Conservation (phyloP, 2,113 vertebrate species). For the Scytalopus superciliaris region DNA sequence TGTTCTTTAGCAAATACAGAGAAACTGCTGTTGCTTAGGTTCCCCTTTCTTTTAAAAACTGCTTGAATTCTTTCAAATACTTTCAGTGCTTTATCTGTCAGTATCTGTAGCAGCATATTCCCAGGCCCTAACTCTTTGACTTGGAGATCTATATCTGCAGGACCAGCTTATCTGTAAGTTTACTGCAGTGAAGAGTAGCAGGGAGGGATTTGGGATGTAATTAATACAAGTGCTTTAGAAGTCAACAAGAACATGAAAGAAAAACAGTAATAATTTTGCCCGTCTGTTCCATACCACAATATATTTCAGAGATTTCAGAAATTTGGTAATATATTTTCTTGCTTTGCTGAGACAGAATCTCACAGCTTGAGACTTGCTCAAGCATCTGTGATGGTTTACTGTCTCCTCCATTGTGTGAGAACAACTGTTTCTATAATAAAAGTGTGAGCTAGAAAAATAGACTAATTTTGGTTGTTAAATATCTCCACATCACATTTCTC, state of each 20-base stretch:
- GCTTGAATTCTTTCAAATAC: not conserved
- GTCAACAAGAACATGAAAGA: not conserved
- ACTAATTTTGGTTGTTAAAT: not conserved
- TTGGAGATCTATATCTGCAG: not conserved
- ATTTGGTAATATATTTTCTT: not conserved
- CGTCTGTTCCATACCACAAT: not conserved
- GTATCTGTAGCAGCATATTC: not conserved
- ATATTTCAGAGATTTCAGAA: not conserved
- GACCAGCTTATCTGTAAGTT: not conserved
- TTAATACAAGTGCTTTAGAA: not conserved
- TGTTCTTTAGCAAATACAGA: not conserved
- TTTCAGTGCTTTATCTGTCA: not conserved
- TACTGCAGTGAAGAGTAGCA: not conserved
- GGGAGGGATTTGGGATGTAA: not conserved
- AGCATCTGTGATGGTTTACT: not conserved
- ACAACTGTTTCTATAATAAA: not conserved
- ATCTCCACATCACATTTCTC: not conserved
- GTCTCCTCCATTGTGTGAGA: not conserved
- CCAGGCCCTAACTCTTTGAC: not conserved
- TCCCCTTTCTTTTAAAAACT: not conserved
- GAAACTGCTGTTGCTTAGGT: not conserved
- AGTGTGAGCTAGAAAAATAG: not conserved
- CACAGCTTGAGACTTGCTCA: not conserved
- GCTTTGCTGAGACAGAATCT: not conserved
- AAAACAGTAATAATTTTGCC: not conserved